Evolutionary conservation across 2,888 invertebrate genomes (phyloP), one percentile per base, ranked within the genome.

Genomic region (Drosophila recens): DNA sequence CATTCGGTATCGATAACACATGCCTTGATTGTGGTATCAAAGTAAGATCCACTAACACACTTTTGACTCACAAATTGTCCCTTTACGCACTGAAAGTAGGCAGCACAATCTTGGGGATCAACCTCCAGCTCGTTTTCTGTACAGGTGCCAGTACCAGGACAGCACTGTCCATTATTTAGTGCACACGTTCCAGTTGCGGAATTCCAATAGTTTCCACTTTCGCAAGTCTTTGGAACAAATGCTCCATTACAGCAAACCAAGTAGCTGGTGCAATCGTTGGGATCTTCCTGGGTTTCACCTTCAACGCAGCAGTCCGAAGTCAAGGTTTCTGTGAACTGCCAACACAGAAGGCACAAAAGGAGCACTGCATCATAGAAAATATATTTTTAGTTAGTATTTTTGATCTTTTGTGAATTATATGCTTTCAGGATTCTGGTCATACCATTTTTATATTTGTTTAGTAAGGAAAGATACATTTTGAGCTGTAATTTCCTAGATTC

Each of bases 91-190:
- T 71, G 20, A 4, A 61, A 17, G 20, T 70, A 83, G 5, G 81
- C 84, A 43, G 87, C 82, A 33, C 82, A 83, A 48, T 83, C 42
- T 0, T 66, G 45, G 0, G 67, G 67, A 73, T 81, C 67, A 3
- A 23, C 30, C 9, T 64, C 15, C 1, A 70, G 3, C 0, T 63
- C 63, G 3, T 71, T 71, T 3, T 72, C 62, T 0, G 3, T 45
- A n/a, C 82, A 85, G 0, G 17, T 30, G n/a, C 15, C 42, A 4
- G 27, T 33, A 8, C 34, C 38, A 6, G 45, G 15, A 51, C 59
- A 48, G 15, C 69, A 73, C 20, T 71, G 36, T 8, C 67, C 75
- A 10, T 46, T 57, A 15, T 66, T 63, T 8, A 1, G 1, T 30
- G 63, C 27, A 20, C 78, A 78, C 8, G 11, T 5, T 8, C n/a